Evolutionary conservation across 1,140 invertebrate genomes (phyloP), one percentile per base, ranked within the genome.

Genomic region (Harpegnathos saltator): DNA sequence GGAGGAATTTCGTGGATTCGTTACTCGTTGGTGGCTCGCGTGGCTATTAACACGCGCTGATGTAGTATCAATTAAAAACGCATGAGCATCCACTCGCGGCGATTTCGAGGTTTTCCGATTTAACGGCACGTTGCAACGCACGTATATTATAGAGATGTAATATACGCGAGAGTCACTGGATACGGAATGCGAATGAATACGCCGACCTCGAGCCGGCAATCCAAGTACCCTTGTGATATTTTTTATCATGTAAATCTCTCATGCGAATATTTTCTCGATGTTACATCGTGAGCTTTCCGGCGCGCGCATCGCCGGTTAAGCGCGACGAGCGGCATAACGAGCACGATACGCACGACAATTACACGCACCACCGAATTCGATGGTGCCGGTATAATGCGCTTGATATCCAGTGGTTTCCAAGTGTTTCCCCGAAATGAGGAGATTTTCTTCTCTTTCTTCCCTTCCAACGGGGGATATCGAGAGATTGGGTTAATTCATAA

Each of bases 281-380:
- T 69, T 66, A 56, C 22, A 33, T 68, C 29, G 14, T n/a, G 24
- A 74, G 59, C 59, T 75, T 62, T 77, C 48, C 73, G 73, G 72
- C 61, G 71, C 38, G 72, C 61, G 71, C 38, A 38, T 22, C 59
- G 73, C 17, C 38, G 48, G 24, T 58, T 75, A 56, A 77, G 74
- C 61, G 66, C 61, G 29, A 77, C 48, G 74, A 77, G 26, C 74
- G 26, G 15, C 29, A n/a, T 77, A 77, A 77, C 48, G 62, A 77
- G 50, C 62, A 77, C n/a, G 44, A 66, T 66, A 77, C 74, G 26
- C 62, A 77, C 74, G 50, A 77, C 50, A 77, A 77, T 77, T 77
- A 77, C 74, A 66, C 62, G 74, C 74, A 77, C 29, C 62, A 77
- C 50, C 62, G 74, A 77, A 77, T 77, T 38, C 50, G 61, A 66